Evolutionary conservation across 2,797 vertebrate species (phyloP).

Genomic region (Choloepus didactylus): DNA sequence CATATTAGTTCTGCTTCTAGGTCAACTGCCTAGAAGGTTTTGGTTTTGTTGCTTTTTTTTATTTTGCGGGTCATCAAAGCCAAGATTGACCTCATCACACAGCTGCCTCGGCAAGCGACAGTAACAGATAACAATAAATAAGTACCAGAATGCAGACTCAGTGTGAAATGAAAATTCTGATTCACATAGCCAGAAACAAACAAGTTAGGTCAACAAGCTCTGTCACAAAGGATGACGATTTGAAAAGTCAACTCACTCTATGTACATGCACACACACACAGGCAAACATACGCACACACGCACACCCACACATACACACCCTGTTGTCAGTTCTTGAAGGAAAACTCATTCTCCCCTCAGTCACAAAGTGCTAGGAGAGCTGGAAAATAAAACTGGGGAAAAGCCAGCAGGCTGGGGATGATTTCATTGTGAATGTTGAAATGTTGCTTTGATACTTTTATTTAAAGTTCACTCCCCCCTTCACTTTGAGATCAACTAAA

Average conservation of each 20-base stretch:
- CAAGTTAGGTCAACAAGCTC: neutral
- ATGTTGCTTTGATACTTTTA: neutral
- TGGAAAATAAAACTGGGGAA: neutral
- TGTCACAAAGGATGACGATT: neutral
- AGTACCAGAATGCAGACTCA: neutral
- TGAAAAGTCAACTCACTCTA: neutral
- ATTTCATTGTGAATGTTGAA: neutral
- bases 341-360: constrained; percentile 33
- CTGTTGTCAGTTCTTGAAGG: constrained; percentile 56
- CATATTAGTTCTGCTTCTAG: neutral
- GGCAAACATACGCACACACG: neutral
- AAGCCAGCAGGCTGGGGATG: neutral
- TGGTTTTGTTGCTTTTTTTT: neutral
- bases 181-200: constrained; percentile 25
- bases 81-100: neutral
- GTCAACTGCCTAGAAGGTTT: neutral
- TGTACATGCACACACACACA: neutral
- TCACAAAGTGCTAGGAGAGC: neutral
- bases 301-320: neutral
- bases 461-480: neutral
- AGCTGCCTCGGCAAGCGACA: neutral
- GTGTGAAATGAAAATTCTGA: constrained; percentile 35
- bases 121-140: constrained; percentile 19
- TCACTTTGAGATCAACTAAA: neutral
- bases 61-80: neutral